Evolutionary conservation across 2,797 vertebrate genomes (phyloP).

Genomic region (Pelodytes ibericus): DNA sequence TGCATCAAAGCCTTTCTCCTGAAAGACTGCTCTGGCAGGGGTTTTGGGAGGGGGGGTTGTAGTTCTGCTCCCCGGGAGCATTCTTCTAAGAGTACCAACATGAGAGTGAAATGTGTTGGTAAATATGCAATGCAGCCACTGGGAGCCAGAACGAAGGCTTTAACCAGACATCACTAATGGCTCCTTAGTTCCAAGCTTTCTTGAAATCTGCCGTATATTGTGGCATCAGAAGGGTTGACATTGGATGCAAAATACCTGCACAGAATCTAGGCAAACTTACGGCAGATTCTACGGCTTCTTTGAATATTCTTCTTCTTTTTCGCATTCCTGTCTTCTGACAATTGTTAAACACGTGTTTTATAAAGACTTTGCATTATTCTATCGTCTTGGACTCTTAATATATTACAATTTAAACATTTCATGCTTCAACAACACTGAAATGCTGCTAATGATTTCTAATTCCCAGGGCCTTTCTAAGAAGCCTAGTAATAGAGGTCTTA

Average conservation of each 20-base stretch:
- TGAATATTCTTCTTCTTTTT: not conserved
- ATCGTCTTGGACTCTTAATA: constrained; percentile 19
- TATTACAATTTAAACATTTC: constrained; percentile 35
- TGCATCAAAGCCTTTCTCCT: constrained; percentile 47
- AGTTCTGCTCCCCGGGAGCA: constrained; percentile 24
- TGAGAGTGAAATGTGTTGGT: constrained; percentile 34
- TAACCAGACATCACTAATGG: constrained; percentile 16
- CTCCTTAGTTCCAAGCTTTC: not conserved
- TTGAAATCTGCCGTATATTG: not conserved
- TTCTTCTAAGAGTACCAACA: constrained; percentile 36
- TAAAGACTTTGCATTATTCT: constrained; percentile 12
- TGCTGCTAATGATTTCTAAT: constrained; percentile 47
- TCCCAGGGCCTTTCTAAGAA: constrained; percentile 25
- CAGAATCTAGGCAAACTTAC: not conserved
- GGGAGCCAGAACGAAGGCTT: constrained; percentile 7
- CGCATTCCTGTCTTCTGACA: not conserved
- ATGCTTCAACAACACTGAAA: constrained; percentile 40
- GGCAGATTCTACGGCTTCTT: not conserved
- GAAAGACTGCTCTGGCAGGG: constrained; percentile 31
- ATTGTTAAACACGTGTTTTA: not conserved
- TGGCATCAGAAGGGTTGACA: constrained; percentile 1
- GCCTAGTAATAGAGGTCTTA: constrained; percentile 33
- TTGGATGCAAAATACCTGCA: not conserved
- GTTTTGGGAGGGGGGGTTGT: constrained; percentile 14
- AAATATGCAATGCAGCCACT: constrained; percentile 27